Conservation (phyloP, 2,888 invertebrate genomes). For the Pollenia griseotomentosa region DNA sequence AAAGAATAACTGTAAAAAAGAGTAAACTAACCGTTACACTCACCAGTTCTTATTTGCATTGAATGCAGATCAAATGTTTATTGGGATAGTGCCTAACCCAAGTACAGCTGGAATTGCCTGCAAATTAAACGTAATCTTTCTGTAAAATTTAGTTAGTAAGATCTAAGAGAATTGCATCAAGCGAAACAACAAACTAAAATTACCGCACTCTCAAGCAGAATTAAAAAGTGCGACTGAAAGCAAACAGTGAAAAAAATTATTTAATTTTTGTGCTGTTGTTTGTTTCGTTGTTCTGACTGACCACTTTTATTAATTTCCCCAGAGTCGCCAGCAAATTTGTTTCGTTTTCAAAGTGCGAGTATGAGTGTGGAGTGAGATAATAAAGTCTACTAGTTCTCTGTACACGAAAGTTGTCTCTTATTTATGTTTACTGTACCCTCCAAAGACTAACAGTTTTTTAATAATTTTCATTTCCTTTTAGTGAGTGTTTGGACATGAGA, state of each 20-base stretch:
- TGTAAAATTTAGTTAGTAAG: too few species aligned
- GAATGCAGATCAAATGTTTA: too few species aligned
- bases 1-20: too few species aligned
- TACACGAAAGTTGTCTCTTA: conserved; percentile 33
- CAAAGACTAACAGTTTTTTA: conserved; percentile 43
- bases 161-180: neutral
- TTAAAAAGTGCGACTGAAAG: neutral
- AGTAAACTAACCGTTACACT: too few species aligned
- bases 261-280: conserved; percentile 41
- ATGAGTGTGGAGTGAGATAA: conserved; percentile 3
- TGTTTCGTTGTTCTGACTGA: conserved; percentile 44
- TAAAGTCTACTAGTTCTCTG: neutral
- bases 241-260: conserved; percentile 6
- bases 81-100: too few species aligned
- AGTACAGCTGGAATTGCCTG: too few species aligned
- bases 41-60: too few species aligned
- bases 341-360: conserved; percentile 16
- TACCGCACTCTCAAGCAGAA: neutral
- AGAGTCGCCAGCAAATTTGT: conserved; percentile 62
- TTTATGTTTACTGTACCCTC: conserved; percentile 46
- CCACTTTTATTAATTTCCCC: conserved; percentile 73
- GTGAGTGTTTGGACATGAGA: conserved; percentile 17
- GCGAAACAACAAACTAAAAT: neutral
- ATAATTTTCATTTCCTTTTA: conserved; percentile 29
- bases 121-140: too few species aligned